These are phyloP conservation scores for Pristis pectinata DNA, from an alignment of 2,797 vertebrate genomes.

Conservation along the genomic window DNA sequence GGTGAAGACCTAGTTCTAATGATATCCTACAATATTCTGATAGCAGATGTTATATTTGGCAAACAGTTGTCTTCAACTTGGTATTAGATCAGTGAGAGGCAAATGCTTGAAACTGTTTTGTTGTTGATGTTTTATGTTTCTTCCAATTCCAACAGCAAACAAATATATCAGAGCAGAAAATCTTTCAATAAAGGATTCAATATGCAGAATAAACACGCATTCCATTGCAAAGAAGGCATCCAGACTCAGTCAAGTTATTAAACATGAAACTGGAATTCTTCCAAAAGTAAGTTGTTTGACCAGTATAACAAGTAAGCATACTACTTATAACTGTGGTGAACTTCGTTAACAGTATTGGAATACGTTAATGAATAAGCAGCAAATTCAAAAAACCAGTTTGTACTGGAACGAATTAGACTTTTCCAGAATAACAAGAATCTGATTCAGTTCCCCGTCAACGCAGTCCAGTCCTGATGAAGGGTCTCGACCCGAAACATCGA, in stretches of 20 bases:
- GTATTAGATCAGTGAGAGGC: background rate
- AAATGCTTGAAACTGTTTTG: background rate
- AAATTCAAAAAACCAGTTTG: background rate
- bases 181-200: conserved; percentile 75
- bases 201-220: conserved; percentile 79
- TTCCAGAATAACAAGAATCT: background rate
- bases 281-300: conserved; percentile 62
- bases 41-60: background rate
- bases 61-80: background rate
- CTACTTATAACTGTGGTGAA: background rate
- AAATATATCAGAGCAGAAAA: conserved; percentile 82
- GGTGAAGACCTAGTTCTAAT: background rate
- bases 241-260: conserved; percentile 75
- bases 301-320: background rate
- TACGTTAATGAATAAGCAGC: background rate
- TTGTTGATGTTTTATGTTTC: conserved; percentile 8
- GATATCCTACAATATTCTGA: background rate
- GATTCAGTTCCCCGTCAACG: background rate
- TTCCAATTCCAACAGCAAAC: conserved; percentile 60
- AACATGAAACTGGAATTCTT: conserved; percentile 80
- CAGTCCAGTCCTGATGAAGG: no score
- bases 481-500: no score
- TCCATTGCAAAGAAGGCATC: conserved; percentile 91
- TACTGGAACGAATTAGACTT: background rate
- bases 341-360: background rate